Evolutionary conservation across 1,140 invertebrate genomes (phyloP).

Genomic region (Paraescarpia echinospica): DNA sequence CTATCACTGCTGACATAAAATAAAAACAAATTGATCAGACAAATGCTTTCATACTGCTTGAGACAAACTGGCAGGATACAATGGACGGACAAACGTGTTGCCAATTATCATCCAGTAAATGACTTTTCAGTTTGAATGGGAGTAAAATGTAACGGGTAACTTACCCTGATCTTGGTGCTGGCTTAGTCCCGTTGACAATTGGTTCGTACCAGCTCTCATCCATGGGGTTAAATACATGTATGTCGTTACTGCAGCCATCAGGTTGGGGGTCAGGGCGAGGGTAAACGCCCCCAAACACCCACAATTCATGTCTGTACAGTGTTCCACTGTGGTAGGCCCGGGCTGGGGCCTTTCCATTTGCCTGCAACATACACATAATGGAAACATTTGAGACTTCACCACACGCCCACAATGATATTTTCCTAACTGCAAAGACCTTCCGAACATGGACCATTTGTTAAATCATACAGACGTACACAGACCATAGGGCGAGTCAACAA

Average conservation of each 20-base stretch:
- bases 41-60: background rate
- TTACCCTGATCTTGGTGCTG: slow-evolving; percentile 50
- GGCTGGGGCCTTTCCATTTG: slow-evolving; percentile 52
- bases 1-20: background rate
- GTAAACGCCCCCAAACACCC: slow-evolving; percentile 57
- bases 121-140: background rate
- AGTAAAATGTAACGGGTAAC: background rate
- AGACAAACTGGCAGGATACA: background rate
- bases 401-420: no score
- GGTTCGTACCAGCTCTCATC: slow-evolving; percentile 54
- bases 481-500: no score
- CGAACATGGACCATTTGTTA: no score
- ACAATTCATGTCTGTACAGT: slow-evolving; percentile 53
- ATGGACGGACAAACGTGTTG: background rate
- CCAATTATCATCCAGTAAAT: no score
- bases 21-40: background rate
- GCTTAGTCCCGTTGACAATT: slow-evolving; percentile 52
- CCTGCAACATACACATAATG: slow-evolving; percentile 34
- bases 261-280: slow-evolving; percentile 52
- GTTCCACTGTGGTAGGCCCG: slow-evolving; percentile 53
- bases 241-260: slow-evolving; percentile 54
- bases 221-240: slow-evolving; percentile 54
- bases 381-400: no score
- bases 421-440: no score
- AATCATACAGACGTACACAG: no score